These are phyloP conservation scores for Sebastes aleutianus DNA, from an alignment of 2,797 vertebrate genomes.

Conservation along the genomic window DNA sequence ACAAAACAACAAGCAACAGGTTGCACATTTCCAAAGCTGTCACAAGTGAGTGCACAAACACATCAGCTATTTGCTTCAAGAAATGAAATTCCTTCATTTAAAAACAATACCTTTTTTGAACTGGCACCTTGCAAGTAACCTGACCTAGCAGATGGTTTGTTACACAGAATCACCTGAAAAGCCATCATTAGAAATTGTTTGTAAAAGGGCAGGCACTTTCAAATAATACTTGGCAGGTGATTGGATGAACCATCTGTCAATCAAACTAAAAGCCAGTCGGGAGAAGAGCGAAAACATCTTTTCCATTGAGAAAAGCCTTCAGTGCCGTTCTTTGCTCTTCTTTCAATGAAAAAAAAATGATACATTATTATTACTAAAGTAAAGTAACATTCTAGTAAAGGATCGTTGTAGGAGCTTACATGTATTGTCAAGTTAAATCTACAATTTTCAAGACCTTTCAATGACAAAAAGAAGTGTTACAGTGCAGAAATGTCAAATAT, in stretches of 20 bases:
- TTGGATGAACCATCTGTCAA: no score
- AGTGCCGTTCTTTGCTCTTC: no score
- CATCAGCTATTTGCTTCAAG: background rate
- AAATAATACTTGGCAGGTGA: no score
- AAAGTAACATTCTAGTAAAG: background rate
- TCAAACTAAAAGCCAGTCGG: no score
- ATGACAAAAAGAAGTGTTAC: background rate
- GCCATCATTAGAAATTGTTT: no score
- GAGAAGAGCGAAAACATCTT: no score
- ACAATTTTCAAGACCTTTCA: background rate
- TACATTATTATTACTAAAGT: no score
- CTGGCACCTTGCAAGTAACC: background rate
- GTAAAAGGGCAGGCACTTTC: no score
- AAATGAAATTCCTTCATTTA: background rate
- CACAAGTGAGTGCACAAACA: background rate
- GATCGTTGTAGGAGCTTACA: background rate
- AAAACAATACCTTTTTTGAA: background rate
- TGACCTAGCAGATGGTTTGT: no score
- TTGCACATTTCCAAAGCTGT: background rate
- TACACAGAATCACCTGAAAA: no score
- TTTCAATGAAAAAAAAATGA: no score
- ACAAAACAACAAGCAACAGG: constrained; percentile 12
- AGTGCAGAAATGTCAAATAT: background rate
- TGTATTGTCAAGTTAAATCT: background rate
- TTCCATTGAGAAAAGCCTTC: no score